Base-by-base conservation (phyloP, 2,888 invertebrate genomes). In the Criorhina ranunculi region DNA sequence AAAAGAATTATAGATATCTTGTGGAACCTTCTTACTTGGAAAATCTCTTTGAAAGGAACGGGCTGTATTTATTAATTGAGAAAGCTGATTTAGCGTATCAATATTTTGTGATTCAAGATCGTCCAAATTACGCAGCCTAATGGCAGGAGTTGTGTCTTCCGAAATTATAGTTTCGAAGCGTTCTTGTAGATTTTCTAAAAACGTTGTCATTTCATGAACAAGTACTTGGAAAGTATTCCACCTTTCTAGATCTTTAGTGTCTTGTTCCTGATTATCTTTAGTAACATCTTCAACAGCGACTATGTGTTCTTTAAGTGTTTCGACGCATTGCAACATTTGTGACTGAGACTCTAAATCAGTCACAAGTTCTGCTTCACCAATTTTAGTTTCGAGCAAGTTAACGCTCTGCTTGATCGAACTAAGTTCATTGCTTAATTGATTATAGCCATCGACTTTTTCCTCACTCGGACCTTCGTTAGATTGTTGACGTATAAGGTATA, bases 201-300 rank as follows among this genome's bases (percentile, higher is more conserved):
- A 76, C 2, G 88, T 86, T 2, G 88, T 88, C 0, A 90, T 92
- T 87, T 93, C 93, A 46, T 94, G 93, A 2, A 95, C 93, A 24
- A 94, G 94, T 11, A 94, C 92, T 72, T 95, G 91, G 89, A 96
- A 96, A 88, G 94, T 95, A 44, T 94, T 93, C 96, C 96, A 96
- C 87, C 94, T 94, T 64, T 93, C 93, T 86, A 96, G 92, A 87
- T 94, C 93, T 89, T 94, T 94, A 70, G 92, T 92, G 73, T 93
- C 93, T 80, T 93, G 92, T 12, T 91, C 91, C 88, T 94, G 93
- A 85, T 93, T 94, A 78, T 94, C 93, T 46, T 93, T 92, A 0
- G 94, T 95, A 59, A 95, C 94, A 88, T 94, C 94, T 89, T 95
- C 94, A 85, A 96, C 95, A 7, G 95, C 95, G 76, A 93, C 93